Base-by-base conservation (phyloP, 1,140 invertebrate species). In the Leptestheria dahalacensis region DNA sequence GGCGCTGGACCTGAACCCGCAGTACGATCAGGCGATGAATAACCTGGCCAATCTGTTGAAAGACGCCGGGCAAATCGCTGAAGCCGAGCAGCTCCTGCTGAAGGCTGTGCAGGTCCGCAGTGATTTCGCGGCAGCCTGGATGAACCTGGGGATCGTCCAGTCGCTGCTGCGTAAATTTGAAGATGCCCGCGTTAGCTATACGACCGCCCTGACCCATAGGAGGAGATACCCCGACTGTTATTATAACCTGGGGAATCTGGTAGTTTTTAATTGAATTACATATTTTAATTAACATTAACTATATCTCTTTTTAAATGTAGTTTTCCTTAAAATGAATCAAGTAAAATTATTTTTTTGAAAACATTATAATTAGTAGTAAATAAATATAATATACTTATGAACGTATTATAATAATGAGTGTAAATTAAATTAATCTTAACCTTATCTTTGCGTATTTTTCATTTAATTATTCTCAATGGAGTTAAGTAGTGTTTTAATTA, bases 21-120 rank as follows among this genome's bases (percentile, higher is more conserved):
- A 83, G 18, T 97, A 97, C 73, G 90, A 94, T 72, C 91, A 95
- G 74, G 93, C 94, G 0, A 88, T 97, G 82, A 98, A 97, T 71
- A 98, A 98, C 75, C 78, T 97, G 48, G 93, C 88, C 0, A 97
- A 97, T 75, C 77, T 97, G 57, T 75, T 94, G 26, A 86, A 91
- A 68, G 85, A 92, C 67, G 73, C 80, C 61, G 82, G 83, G 18
- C 71, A 84, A 47, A 78, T 82, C 55, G 60, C 72, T 18, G 81
- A 88, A 71, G 90, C 93, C 21, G 84, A 92, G 74, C 68, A 70
- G 50, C 78, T 91, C 55, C 76, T 97, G 20, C 74, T 75, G 64
- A 78, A 77, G 68, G 90, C 93, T 51, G 73, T 95, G 9, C 66
- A 75, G 58, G 72, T 87, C 18, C 84, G 85, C 65, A 75, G 81